Percentiles rank a stretch among this genome's conserved stretches.
Evolutionary conservation across 2,888 invertebrate genomes (phyloP).

Genomic region (Peribatodes rhomboidaria): DNA sequence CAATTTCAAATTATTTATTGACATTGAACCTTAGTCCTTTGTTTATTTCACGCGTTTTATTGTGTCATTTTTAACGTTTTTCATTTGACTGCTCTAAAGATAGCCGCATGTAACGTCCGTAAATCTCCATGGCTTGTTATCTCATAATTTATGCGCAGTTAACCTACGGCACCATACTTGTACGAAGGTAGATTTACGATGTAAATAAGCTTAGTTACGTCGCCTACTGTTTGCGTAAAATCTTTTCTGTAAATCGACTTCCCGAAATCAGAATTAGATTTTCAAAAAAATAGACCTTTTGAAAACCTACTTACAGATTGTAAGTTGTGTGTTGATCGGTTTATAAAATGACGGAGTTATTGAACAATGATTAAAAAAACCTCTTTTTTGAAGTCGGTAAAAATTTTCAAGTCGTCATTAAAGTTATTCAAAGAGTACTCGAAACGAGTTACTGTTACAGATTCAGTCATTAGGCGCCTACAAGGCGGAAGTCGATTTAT

Average conservation of each 20-base stretch:
- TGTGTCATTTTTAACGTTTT: too few species aligned
- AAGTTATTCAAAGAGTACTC: not conserved
- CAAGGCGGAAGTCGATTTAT: not conserved
- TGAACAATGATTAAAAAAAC: too few species aligned
- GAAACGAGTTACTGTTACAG: not conserved
- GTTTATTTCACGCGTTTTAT: too few species aligned
- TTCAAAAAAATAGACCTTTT: too few species aligned
- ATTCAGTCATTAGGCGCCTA: not conserved
- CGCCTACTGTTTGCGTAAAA: not conserved
- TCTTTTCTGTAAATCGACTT: not conserved
- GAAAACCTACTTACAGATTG: too few species aligned
- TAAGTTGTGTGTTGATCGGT: too few species aligned
- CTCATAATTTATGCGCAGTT: constrained; percentile 3
- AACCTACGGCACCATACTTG: not conserved
- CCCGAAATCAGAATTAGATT: not conserved
- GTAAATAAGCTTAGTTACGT: not conserved
- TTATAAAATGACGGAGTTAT: too few species aligned
- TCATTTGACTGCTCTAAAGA: too few species aligned
- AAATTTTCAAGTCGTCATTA: not conserved
- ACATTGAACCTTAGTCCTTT: too few species aligned
- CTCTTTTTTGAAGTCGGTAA: too few species aligned
- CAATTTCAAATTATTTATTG: too few species aligned
- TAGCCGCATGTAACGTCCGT: not conserved
- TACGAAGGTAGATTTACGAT: not conserved
- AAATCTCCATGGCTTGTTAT: not conserved